A percentile compares a stretch with the other conserved stretches of the same genome.
phyloP scores from a whole-genome alignment of 1,140 invertebrate genomes.

The Ladona fulva region DNA sequence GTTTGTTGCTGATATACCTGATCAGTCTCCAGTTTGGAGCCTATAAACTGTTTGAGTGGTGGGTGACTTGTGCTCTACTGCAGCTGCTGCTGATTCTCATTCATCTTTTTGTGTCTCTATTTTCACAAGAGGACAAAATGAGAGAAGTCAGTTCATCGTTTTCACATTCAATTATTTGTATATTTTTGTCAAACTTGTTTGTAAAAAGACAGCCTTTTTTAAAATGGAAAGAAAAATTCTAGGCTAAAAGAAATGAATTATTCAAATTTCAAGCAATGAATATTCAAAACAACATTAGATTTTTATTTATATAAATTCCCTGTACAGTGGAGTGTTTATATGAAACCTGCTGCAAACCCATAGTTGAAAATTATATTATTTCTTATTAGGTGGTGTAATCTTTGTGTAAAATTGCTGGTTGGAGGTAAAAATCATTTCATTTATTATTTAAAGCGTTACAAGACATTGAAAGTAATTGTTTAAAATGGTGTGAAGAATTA shows the following conservation, averaged over 20 bases:
- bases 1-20: not conserved
- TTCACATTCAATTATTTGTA: constrained; percentile 17
- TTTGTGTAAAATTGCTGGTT: too few species aligned
- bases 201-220: constrained; percentile 14
- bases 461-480: too few species aligned
- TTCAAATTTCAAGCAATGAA: not conserved
- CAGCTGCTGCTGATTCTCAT: constrained; percentile 5
- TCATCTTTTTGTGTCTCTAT: not conserved
- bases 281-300: not conserved
- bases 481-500: too few species aligned
- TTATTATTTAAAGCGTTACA: too few species aligned
- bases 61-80: constrained; percentile 12
- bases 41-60: constrained; percentile 4
- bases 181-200: constrained; percentile 17
- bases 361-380: too few species aligned
- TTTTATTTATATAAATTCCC: not conserved
- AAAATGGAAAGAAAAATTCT: constrained; percentile 5
- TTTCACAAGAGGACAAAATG: constrained; percentile 11
- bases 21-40: not conserved
- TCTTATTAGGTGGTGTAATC: too few species aligned
- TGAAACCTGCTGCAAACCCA: too few species aligned
- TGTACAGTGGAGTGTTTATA: not conserved
- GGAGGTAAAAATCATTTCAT: too few species aligned
- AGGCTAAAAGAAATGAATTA: not conserved
- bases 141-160: constrained; percentile 5